Evolutionary conservation across 92 coral and sea anemone genomes (phyloP).

Genomic region (Montipora capitata): DNA sequence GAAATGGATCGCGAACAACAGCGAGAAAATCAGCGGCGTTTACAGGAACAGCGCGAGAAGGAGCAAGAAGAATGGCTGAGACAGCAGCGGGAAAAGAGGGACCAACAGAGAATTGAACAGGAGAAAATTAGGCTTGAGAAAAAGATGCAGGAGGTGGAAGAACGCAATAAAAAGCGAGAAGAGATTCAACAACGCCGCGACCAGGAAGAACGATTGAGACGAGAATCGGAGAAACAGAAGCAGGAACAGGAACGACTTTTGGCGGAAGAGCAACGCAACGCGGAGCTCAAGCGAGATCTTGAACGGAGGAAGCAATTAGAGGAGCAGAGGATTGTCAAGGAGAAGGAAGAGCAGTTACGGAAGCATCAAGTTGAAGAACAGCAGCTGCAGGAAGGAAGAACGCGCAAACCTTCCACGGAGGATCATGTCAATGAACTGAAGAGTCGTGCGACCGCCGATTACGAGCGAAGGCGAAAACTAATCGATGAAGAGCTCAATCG

Average conservation of each 20-base stretch:
- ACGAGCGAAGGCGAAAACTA: constrained; percentile 85
- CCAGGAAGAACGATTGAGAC: constrained; percentile 81
- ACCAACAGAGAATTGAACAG: constrained; percentile 78
- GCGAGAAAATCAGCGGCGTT: constrained; percentile 73
- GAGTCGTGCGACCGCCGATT: constrained; percentile 86
- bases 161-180: constrained; percentile 59
- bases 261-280: constrained; percentile 79
- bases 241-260: constrained; percentile 64
- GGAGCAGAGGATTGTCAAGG: constrained; percentile 82
- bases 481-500: constrained; percentile 88
- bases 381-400: constrained; percentile 70
- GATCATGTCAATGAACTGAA: constrained; percentile 89
- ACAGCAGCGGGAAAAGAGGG: constrained; percentile 80
- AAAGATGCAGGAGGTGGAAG: constrained; percentile 87
- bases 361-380: constrained; percentile 88
- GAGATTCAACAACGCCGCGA: constrained; percentile 85
- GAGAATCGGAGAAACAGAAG: constrained; percentile 63
- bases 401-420: constrained; percentile 52
- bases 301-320: constrained; percentile 76
- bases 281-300: constrained; percentile 75
- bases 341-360: constrained; percentile 93
- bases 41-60: constrained; percentile 72
- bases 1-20: constrained; percentile 87
- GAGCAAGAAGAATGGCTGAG: constrained; percentile 82
- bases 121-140: constrained; percentile 75